These are phyloP conservation scores for Ommatoiulus sabulosus DNA, from an alignment of 2,888 invertebrate genomes.

Conservation along the genomic window DNA sequence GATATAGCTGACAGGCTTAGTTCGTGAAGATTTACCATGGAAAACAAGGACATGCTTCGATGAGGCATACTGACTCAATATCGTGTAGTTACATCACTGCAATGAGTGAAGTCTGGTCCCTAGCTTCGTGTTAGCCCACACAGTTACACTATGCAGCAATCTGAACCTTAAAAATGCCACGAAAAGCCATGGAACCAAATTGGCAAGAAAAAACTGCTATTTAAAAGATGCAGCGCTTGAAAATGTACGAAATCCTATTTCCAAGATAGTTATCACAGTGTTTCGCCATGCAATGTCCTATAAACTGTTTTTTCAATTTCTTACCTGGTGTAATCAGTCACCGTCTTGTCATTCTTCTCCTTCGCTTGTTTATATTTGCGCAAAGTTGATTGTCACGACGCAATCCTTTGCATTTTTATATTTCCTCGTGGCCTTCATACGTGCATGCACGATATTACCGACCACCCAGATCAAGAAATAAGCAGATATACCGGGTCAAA, in stretches of 20 bases:
- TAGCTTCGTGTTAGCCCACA: neutral
- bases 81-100: neutral
- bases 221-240: neutral
- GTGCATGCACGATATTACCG: constrained; percentile 8
- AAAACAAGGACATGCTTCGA: neutral
- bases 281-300: neutral
- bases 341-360: neutral
- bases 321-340: neutral
- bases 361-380: constrained; percentile 30
- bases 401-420: neutral
- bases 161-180: neutral
- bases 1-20: neutral
- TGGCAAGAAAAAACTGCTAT: neutral
- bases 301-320: neutral
- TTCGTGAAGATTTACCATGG: neutral
- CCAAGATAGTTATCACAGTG: neutral
- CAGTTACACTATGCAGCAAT: neutral
- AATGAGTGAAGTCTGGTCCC: too few species aligned
- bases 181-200: neutral
- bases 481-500: neutral
- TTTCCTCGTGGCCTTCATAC: neutral
- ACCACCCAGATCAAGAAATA: constrained; percentile 12
- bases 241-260: neutral
- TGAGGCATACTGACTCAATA: neutral
- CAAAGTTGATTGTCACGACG: constrained; percentile 50